A percentile compares a stretch with the other conserved stretches of the same genome.
Conservation (phyloP, 2,888 invertebrate genomes). For the Flexamia atlantica region DNA sequence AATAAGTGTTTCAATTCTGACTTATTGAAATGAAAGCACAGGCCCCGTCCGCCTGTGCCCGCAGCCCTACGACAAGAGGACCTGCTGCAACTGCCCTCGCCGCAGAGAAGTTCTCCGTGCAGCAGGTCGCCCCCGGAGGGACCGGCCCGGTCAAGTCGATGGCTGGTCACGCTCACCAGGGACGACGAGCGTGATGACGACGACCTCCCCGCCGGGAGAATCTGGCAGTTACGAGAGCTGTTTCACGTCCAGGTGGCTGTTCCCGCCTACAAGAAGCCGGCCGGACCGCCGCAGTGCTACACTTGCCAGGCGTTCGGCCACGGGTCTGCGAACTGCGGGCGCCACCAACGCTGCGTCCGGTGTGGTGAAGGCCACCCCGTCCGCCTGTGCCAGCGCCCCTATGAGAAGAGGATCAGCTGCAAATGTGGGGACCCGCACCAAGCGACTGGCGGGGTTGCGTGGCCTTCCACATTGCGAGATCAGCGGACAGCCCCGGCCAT, state of each 20-base stretch:
- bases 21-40: too few relatives aligned
- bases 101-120: too few relatives aligned
- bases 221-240: not conserved
- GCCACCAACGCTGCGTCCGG: not conserved
- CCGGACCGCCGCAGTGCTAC: conserved; percentile 2
- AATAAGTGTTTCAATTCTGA: too few relatives aligned
- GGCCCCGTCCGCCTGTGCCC: too few relatives aligned
- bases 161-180: not conserved
- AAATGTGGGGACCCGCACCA: not conserved
- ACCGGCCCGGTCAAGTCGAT: not conserved
- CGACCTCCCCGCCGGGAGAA: not conserved
- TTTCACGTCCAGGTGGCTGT: not conserved
- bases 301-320: conserved; percentile 27
- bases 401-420: not conserved
- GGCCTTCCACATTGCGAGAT: not conserved
- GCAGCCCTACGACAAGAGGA: too few relatives aligned
- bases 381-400: not conserved
- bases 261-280: not conserved
- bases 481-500: too few relatives aligned
- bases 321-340: not conserved
- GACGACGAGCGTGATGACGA: not conserved
- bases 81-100: too few relatives aligned
- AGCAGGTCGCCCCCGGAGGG: too few relatives aligned
- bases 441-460: not conserved
- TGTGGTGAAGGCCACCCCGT: not conserved